Evolutionary conservation across 2,888 invertebrate species (phyloP).

Genomic region (Lepas anatifera): DNA sequence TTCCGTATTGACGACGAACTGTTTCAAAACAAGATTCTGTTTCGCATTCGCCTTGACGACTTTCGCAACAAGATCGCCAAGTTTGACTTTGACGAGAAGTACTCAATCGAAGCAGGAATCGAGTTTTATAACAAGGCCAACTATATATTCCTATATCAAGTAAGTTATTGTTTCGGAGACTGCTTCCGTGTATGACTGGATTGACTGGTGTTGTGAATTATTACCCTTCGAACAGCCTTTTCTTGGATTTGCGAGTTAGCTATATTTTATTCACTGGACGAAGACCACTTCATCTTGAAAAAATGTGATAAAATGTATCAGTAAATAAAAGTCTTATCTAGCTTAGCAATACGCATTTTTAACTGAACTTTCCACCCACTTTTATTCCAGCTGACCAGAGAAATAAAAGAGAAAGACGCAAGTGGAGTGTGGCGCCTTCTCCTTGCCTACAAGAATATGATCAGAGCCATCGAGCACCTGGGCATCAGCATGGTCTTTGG

Average conservation of each 20-base stretch:
- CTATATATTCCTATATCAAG: conserved; percentile 31
- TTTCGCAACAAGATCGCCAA: conserved; percentile 22
- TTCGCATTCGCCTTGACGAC: conserved; percentile 22
- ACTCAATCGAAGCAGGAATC: conserved; percentile 26
- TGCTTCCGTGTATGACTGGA: background rate
- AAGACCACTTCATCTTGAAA: background rate
- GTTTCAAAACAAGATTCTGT: conserved; percentile 1
- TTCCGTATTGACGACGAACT: conserved; percentile 2
- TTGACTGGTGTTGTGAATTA: background rate
- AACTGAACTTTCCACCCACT: too few species aligned
- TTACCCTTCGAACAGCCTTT: too few species aligned
- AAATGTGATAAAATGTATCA: background rate
- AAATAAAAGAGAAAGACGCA: conserved; percentile 22
- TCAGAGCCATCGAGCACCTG: conserved; percentile 37
- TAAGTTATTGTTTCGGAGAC: conserved; percentile 20
- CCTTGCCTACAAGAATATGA: conserved; percentile 38
- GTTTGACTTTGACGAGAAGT: conserved; percentile 17
- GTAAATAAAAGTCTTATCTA: background rate
- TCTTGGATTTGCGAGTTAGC: too few species aligned
- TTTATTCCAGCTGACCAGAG: conserved; percentile 15
- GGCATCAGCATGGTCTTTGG: conserved; percentile 37
- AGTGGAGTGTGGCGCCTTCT: conserved; percentile 29
- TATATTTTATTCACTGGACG: background rate
- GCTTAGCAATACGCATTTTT: background rate
- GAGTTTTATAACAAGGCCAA: conserved; percentile 32